phyloP scores from a whole-genome alignment of 2,888 invertebrate species.

The Perizoma affinitatum region DNA sequence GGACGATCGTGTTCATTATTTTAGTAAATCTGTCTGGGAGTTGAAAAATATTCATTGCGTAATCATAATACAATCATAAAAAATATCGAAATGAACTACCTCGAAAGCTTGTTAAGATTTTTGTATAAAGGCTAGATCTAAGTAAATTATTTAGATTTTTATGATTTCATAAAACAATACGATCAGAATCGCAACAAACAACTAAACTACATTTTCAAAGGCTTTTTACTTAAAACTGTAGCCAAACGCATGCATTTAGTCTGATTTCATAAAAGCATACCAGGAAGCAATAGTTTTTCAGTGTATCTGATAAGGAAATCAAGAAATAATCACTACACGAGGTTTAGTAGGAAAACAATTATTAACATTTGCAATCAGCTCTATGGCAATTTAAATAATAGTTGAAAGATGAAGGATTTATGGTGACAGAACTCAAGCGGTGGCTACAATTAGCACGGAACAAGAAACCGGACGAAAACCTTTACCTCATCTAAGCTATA shows the following conservation, averaged over 20 bases:
- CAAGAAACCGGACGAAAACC: too few species aligned
- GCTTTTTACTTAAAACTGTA: too few species aligned
- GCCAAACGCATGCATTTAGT: too few species aligned
- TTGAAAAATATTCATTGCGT: constrained; percentile 10
- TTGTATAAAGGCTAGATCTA: too few species aligned
- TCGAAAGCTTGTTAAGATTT: constrained; percentile 13
- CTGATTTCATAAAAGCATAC: neutral
- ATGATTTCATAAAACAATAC: too few species aligned
- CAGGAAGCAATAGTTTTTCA: constrained; percentile 21
- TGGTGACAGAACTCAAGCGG: neutral
- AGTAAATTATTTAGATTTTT: too few species aligned
- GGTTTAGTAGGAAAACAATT: constrained; percentile 23
- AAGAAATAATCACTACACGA: constrained; percentile 18
- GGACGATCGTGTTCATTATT: constrained; percentile 10
- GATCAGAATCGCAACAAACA: too few species aligned
- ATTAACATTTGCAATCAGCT: constrained; percentile 13
- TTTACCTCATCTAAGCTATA: too few species aligned
- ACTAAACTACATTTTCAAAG: too few species aligned
- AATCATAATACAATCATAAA: constrained; percentile 1
- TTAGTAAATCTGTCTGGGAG: constrained; percentile 3
- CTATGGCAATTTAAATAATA: constrained; percentile 10
- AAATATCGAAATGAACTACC: neutral
- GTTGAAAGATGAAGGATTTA: constrained; percentile 5
- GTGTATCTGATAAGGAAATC: constrained; percentile 26
- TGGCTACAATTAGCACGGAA: too few species aligned